phyloP scores from a whole-genome alignment of 2,113 vertebrate species.

The Coreoperca whiteheadi region DNA sequence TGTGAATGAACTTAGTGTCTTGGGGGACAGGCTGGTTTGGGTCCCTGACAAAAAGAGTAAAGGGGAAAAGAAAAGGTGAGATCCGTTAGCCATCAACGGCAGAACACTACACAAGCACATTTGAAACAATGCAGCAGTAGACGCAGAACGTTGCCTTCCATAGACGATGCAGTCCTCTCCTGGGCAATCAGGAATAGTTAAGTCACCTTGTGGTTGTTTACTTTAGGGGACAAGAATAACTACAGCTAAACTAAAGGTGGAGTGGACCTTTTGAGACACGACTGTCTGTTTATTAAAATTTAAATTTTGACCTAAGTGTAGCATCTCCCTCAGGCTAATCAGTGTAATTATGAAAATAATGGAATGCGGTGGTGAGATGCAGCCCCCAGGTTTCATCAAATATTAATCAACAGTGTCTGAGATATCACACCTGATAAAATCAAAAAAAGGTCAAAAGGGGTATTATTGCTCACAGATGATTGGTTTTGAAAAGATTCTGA shows the following conservation, averaged over 20 bases:
- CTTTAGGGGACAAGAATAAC: conserved; percentile 1
- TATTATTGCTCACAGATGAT: conserved; percentile 37
- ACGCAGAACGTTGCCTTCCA: too few species aligned
- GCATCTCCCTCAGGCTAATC: conserved; percentile 55
- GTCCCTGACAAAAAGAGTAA: conserved; percentile 84
- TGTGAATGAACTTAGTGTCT: conserved; percentile 99
- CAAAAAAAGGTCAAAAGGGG: conserved; percentile 50
- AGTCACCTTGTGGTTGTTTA: conserved; percentile 14
- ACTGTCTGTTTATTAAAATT: conserved; percentile 48
- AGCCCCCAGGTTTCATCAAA: conserved; percentile 53
- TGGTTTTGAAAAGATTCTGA: conserved; percentile 49
- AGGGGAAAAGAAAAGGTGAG: neutral
- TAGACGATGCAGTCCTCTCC: neutral
- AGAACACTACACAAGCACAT: neutral
- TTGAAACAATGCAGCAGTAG: neutral
- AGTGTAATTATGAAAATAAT: conserved; percentile 59
- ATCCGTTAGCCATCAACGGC: neutral
- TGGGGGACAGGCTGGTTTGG: conserved; percentile 99
- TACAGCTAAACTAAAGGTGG: conserved; percentile 11
- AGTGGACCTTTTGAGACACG: conserved; percentile 18
- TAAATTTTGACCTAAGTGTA: conserved; percentile 53
- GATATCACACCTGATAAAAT: conserved; percentile 56
- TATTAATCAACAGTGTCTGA: conserved; percentile 62
- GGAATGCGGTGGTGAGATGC: conserved; percentile 44
- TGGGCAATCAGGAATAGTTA: neutral